phyloP scores from a whole-genome alignment of 2,797 vertebrate genomes.

The Rhynchotus rufescens region DNA sequence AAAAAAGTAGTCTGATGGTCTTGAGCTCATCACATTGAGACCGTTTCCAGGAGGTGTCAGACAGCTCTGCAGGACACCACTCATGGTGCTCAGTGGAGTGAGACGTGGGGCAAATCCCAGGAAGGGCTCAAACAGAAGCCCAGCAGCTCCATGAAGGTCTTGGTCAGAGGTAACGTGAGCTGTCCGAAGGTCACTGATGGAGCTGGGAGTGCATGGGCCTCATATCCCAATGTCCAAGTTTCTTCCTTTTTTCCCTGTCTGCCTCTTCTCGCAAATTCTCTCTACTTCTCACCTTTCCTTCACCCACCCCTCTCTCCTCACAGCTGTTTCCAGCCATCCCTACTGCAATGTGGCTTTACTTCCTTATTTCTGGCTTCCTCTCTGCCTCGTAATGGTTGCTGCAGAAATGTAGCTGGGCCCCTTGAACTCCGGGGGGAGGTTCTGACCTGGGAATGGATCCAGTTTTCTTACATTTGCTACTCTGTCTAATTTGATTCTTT shows the following conservation, averaged over 20 bases:
- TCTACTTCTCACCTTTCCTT: background rate
- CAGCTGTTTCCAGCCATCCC: background rate
- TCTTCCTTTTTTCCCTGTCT: background rate
- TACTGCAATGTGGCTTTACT: background rate
- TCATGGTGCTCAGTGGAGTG: background rate
- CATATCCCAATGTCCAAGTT: accelerated
- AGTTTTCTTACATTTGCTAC: slow-evolving; percentile 12
- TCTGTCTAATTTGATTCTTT: slow-evolving; percentile 28
- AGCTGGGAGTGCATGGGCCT: background rate
- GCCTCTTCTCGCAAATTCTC: background rate
- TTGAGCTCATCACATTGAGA: background rate
- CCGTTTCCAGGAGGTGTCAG: too few species aligned
- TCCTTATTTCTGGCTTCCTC: background rate
- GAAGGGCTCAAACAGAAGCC: background rate
- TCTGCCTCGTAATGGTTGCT: background rate
- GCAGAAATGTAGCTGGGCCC: slow-evolving; percentile 23
- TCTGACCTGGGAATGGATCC: slow-evolving; percentile 55
- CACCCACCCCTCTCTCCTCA: accelerated
- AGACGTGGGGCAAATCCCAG: background rate
- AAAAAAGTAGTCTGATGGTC: background rate
- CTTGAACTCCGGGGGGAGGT: background rate
- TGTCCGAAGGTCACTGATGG: background rate
- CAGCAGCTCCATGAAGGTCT: too few species aligned
- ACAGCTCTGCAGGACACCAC: background rate
- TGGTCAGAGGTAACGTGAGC: background rate